Percentiles rank a stretch among this genome's conserved stretches.
These are phyloP conservation scores for Torymus auratus DNA, from an alignment of 2,888 invertebrate species.

Conservation along the genomic window DNA sequence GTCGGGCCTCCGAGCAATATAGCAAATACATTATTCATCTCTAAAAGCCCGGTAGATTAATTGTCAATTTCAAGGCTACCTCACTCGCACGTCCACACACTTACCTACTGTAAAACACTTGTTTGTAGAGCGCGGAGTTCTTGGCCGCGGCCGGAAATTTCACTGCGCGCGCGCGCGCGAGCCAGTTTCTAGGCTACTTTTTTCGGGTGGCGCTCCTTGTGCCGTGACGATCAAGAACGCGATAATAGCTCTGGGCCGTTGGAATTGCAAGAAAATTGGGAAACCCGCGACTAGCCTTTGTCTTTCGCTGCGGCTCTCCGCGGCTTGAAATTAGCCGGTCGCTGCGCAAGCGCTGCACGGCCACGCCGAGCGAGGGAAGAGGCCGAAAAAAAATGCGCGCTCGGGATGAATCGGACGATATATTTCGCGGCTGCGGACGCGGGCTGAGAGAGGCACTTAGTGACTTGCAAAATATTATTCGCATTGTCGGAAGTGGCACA, in stretches of 20 bases:
- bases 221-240: constrained; percentile 60
- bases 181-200: constrained; percentile 24
- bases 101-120: not conserved
- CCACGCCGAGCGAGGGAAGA: too few species aligned
- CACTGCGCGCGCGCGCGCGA: too few species aligned
- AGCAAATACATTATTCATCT: not conserved
- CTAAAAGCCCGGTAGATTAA: constrained; percentile 29
- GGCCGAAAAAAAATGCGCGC: too few species aligned
- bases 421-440: constrained; percentile 2
- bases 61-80: constrained; percentile 49
- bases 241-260: constrained; percentile 42
- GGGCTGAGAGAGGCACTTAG: too few species aligned
- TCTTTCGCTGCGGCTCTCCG: not conserved
- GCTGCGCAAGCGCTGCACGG: not conserved
- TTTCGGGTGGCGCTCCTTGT: constrained; percentile 29
- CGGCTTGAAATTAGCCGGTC: not conserved
- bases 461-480: constrained; percentile 18
- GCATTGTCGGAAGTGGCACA: constrained; percentile 7
- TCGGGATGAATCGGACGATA: not conserved
- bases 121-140: not conserved
- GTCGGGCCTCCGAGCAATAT: not conserved
- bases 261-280: constrained; percentile 53
- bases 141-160: constrained; percentile 45
- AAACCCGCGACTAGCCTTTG: constrained; percentile 44
- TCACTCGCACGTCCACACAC: not conserved